These are phyloP conservation scores for Monochamus saltuarius DNA, from an alignment of 1,140 invertebrate species.

Conservation along the genomic window DNA sequence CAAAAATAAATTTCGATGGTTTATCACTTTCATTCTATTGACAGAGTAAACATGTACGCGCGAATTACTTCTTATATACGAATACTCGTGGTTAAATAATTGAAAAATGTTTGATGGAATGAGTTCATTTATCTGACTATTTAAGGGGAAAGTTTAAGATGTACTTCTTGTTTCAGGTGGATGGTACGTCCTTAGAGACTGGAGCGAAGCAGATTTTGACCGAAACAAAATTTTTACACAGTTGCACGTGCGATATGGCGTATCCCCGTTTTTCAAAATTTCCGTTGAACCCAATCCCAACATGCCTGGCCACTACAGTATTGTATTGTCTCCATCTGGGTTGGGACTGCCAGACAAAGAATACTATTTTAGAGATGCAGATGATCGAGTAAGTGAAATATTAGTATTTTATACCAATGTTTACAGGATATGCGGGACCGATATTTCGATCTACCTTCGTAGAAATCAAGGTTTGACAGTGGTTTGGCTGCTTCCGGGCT, in stretches of 20 bases:
- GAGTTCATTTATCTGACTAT: too few species aligned
- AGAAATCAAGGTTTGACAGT: too few species aligned
- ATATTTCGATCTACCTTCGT: too few species aligned
- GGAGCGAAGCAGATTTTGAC: slow-evolving; percentile 54
- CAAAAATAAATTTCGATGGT: too few species aligned
- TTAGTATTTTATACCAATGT: too few species aligned
- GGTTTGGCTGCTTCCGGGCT: too few species aligned
- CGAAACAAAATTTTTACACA: slow-evolving; percentile 47
- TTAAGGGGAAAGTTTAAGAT: background rate
- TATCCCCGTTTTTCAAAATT: slow-evolving; percentile 56
- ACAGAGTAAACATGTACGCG: too few species aligned
- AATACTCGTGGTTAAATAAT: too few species aligned
- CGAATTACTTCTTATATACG: too few species aligned
- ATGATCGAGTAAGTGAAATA: slow-evolving; percentile 44
- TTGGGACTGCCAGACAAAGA: slow-evolving; percentile 57
- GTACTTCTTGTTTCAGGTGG: slow-evolving; percentile 52
- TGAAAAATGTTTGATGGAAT: too few species aligned
- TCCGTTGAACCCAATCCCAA: slow-evolving; percentile 55
- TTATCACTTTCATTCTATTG: too few species aligned
- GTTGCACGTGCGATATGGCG: slow-evolving; percentile 54
- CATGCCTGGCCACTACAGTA: slow-evolving; percentile 51
- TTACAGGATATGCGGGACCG: too few species aligned
- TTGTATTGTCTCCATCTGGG: slow-evolving; percentile 57
- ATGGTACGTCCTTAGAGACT: slow-evolving; percentile 56
- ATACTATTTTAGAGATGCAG: slow-evolving; percentile 55